Evolutionary conservation across 2,888 invertebrate species (phyloP), one percentile per base, ranked within the genome.

Genomic region (Chloroclystis v-ata): DNA sequence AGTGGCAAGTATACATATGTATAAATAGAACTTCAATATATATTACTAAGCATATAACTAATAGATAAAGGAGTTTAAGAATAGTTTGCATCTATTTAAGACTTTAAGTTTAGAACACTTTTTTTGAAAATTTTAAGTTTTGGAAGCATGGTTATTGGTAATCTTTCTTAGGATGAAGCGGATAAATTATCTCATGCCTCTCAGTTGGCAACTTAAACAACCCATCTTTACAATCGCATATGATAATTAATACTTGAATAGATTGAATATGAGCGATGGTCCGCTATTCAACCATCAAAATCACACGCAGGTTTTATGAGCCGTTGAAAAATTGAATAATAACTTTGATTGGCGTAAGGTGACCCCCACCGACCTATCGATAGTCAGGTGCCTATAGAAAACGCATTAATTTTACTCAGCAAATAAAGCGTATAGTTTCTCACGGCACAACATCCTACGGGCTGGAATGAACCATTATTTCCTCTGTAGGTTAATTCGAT

Each of bases 281-380:
- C 20, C 35, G 9, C 8, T 12, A 43, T 29, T 24, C 14, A 43
- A 30, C 13, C 14, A 0, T 37, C 32, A 12, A 29, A 44, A 28
- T 33, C 35, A 40, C 32, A 41, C 32, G 41, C 24, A 42, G 37
- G 32, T 38, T 42, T 46, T 28, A 43, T 40, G 26, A 37, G 24
- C 47, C 38, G 51, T 46, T 52, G 47, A 48, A 47, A 55, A 45
- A 39, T 52, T 52, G 9, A 48, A 59, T 65, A 56, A 60, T 63
- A 56, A 56, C 47, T 52, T 62, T 72, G 67, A 76, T 61, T 60
- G 72, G 61, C 69, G 67, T 59, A 54, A 48, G 39, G 54, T 72
- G 71, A 72, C 73, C 70, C 54, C 10, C 38, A 45, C 32, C 51
- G 67, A 71, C 67, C 70, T 65, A 47, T 57, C 37, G 47, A 49